Base-by-base conservation (phyloP, 2,797 vertebrate genomes). In the Aulostomus chinensis region DNA sequence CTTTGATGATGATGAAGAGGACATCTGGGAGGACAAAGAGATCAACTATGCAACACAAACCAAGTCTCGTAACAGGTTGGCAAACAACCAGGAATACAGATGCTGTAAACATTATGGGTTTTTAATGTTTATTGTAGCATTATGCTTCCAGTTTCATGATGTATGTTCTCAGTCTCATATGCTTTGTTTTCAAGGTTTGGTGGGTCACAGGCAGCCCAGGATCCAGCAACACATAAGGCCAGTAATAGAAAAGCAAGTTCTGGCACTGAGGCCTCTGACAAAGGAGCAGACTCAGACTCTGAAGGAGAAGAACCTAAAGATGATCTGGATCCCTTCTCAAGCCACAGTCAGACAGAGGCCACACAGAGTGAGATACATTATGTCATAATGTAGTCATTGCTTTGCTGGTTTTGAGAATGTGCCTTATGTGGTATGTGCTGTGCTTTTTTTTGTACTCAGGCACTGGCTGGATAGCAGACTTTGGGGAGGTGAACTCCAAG, bases 21-120 rank as follows among this genome's bases (percentile, higher is more conserved):
- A 97, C 43, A 95, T 97, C 64, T 97, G 95, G 95, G 95, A 97
- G 24, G 94, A 94, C n/a, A 93, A 92, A 55, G 92, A 92, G 64
- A 92, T 91, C 12, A 93, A 81, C 78, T 93, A 93, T 73, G 77
- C 92, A 17, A 75, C 91, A 37, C 94, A 94, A 68, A 91, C 89
- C 3, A 93, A 90, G 49, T 91, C 93, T 26, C 90, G 95, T 43
- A 93, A 94, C 88, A 92, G 95, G 95, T 96, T 75, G 21, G 35
- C 5, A 26, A 4, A 17, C 26, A 12, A 4, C 22, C n/a, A 9
- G 22, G 20, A 22, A 21, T 8, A 13, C 12, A 45, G 21, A 39
- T 35, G 5, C 8, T 10, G 2, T 39, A 9, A 13, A 3, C 1
- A 8, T 39, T 2, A 4, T 36, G 6, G 18, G 47, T 29, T 26